phyloP scores from a whole-genome alignment of 2,888 invertebrate genomes.

The Crioceris asparagi region DNA sequence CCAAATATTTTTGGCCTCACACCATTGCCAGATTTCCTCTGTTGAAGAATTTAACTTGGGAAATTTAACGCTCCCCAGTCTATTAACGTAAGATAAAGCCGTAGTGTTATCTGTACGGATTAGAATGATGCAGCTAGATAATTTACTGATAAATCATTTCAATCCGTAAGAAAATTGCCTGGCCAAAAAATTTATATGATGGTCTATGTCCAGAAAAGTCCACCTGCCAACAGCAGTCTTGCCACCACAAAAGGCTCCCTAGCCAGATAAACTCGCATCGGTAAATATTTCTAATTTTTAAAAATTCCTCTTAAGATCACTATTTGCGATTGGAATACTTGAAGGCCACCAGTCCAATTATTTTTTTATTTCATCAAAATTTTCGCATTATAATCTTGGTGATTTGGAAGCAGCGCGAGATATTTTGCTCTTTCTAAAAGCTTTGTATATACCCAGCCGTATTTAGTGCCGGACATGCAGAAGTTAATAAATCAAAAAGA shows the following conservation, averaged over 20 bases:
- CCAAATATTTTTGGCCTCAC: conserved; percentile 15
- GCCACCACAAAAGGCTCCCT: conserved; percentile 15
- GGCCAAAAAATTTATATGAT: conserved; percentile 15
- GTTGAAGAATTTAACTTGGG: conserved; percentile 6
- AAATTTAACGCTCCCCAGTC: conserved; percentile 13
- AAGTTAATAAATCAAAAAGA: conserved; percentile 15
- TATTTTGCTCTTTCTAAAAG: conserved; percentile 13
- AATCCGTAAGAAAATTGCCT: conserved; percentile 12
- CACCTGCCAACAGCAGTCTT: conserved; percentile 17
- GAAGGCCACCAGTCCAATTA: conserved; percentile 8
- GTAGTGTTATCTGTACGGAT: conserved; percentile 12
- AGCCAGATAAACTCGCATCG: conserved; percentile 16
- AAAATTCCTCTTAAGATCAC: conserved; percentile 2
- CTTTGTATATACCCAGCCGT: conserved; percentile 26
- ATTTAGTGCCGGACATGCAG: conserved; percentile 24
- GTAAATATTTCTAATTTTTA: conserved; percentile 12
- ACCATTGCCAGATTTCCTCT: conserved; percentile 14
- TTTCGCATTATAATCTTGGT: conserved; percentile 4
- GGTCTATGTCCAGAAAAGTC: conserved; percentile 9
- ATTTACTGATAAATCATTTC: conserved; percentile 12
- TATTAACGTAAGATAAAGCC: conserved; percentile 15
- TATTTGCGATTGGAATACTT: conserved; percentile 1
- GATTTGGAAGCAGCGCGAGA: conserved; percentile 9
- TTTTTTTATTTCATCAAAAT: conserved; percentile 4
- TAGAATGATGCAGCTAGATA: conserved; percentile 9